Conservation (phyloP, 1,140 invertebrate genomes). For the Pomacea maculata region DNA sequence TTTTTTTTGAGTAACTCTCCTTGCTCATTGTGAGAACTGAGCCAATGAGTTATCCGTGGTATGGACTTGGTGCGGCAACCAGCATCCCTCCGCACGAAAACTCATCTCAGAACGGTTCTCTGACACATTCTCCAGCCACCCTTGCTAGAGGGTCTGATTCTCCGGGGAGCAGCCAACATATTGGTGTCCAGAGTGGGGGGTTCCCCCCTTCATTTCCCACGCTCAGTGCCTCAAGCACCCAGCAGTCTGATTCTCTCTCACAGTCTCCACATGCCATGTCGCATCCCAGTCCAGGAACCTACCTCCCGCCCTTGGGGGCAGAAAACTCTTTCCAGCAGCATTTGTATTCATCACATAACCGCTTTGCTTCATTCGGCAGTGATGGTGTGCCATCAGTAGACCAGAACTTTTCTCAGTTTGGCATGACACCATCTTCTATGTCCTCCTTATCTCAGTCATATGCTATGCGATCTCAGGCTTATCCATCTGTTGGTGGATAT, state of each 20-base stretch:
- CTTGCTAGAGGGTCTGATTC: conserved; percentile 17
- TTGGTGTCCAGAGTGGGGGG: conserved; percentile 8
- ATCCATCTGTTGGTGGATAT: conserved; percentile 11
- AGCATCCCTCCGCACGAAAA: conserved; percentile 12
- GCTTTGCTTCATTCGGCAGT: conserved; percentile 16
- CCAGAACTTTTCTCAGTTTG: conserved; percentile 18
- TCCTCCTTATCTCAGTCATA: conserved; percentile 17
- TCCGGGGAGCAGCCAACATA: conserved; percentile 3
- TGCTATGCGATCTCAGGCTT: conserved; percentile 20
- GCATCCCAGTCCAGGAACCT: conserved; percentile 6
- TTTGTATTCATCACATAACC: conserved; percentile 15
- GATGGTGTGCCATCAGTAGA: conserved; percentile 11
- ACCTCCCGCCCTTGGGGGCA: conserved; percentile 16
- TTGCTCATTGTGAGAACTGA: not conserved
- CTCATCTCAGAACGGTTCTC: conserved; percentile 18
- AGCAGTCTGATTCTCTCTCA: conserved; percentile 21
- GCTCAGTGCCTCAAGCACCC: conserved; percentile 8
- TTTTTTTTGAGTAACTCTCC: too few species aligned
- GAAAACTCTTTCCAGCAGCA: conserved; percentile 22
- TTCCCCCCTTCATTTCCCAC: conserved; percentile 12
- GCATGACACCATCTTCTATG: conserved; percentile 1
- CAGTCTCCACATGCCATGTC: conserved; percentile 16
- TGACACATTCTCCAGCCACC: conserved; percentile 16
- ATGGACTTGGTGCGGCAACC: conserved; percentile 18
- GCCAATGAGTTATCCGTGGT: conserved; percentile 28